Percentiles rank a stretch among this genome's conserved stretches.
phyloP scores from a whole-genome alignment of 2,888 invertebrate genomes.

The Napeogenes inachia region DNA sequence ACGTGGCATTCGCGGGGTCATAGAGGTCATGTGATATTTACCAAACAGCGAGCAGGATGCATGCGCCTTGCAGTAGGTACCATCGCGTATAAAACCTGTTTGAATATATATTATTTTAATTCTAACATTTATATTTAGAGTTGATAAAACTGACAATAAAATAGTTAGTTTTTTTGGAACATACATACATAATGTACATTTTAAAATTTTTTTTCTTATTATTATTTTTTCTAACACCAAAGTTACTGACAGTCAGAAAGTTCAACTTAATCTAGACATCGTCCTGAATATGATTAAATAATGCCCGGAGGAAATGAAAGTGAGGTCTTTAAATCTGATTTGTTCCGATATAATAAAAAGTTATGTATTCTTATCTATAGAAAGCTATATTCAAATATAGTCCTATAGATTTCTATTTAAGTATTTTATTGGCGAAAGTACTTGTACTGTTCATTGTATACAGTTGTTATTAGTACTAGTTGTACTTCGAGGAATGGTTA shows the following conservation, averaged over 20 bases:
- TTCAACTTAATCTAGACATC: not conserved
- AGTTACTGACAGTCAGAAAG: not conserved
- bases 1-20: conserved; percentile 49
- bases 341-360: conserved; percentile 10
- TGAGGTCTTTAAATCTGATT: conserved; percentile 8
- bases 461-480: conserved; percentile 45
- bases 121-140: not conserved
- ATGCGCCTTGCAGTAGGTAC: conserved; percentile 35
- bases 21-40: conserved; percentile 61
- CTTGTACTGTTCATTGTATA: conserved; percentile 38
- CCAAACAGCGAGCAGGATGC: conserved; percentile 57
- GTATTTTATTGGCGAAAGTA: conserved; percentile 37
- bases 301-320: conserved; percentile 22
- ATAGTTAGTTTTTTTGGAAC: not conserved
- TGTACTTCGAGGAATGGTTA: conserved; percentile 20
- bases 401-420: conserved; percentile 4
- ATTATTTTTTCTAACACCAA: too few relatives aligned
- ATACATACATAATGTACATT: not conserved
- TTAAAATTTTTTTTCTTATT: not conserved
- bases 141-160: not conserved
- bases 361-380: conserved; percentile 7
- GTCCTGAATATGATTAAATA: conserved; percentile 9
- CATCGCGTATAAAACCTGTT: conserved; percentile 29
- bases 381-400: conserved; percentile 6
- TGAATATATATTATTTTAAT: not conserved